A percentile compares a stretch with the other conserved stretches of the same genome.
Evolutionary conservation across 2,113 vertebrate species (phyloP).

Genomic region (Lichenostomus cassidix): DNA sequence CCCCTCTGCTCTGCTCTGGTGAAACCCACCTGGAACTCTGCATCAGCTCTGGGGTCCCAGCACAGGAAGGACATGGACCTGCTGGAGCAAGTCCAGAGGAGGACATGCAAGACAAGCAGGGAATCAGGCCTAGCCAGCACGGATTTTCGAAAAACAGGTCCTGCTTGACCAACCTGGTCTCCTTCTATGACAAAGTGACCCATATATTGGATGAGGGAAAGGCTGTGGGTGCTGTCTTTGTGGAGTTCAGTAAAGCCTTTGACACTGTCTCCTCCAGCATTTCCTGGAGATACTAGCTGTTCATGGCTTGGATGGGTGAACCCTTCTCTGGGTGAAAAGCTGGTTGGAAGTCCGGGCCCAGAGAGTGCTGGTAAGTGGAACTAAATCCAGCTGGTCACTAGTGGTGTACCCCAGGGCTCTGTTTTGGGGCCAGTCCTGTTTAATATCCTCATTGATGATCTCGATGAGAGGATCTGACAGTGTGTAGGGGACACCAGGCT

Average conservation of each 20-base stretch:
- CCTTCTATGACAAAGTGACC: not conserved
- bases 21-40: not conserved
- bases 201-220: too few species aligned
- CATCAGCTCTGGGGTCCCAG: not conserved
- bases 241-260: not conserved
- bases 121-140: not conserved
- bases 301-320: not conserved
- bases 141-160: not conserved
- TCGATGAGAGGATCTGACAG: not conserved
- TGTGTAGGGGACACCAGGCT: not conserved
- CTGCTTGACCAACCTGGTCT: not conserved
- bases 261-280: not conserved
- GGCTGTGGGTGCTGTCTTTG: not conserved
- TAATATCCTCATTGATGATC: not conserved
- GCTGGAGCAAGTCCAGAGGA: not conserved
- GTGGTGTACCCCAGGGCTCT: not conserved
- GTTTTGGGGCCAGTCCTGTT: not conserved
- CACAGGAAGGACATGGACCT: not conserved
- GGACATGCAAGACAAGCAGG: not conserved
- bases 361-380: not conserved
- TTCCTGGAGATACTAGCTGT: not conserved
- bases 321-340: not conserved
- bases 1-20: not conserved
- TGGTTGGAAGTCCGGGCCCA: not conserved
- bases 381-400: not conserved